Evolutionary conservation across 2,888 invertebrate genomes (phyloP), one percentile per base, ranked within the genome.

Genomic region (Colostygia pectinataria): DNA sequence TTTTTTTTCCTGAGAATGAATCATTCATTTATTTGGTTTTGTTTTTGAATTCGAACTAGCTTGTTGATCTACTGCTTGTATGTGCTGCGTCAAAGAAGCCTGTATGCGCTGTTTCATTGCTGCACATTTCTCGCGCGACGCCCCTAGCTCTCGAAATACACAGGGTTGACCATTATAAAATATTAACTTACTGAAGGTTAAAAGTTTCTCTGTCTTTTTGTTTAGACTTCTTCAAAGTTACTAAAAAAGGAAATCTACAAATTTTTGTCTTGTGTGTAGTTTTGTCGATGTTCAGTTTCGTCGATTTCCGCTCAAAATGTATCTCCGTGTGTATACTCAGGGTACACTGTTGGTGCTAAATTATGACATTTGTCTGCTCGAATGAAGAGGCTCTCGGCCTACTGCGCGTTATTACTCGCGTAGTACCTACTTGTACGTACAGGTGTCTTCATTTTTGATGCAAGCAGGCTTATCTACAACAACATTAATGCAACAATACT

Each of bases 341-440:
- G 52, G 18, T 18, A 18, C 18, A 18, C 18, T 18, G 57, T 61
- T 55, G 56, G 43, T 47, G 43, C 66, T 78, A 78, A 80, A 80
- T 78, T 72, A 79, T 80, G 75, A 78, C 77, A 80, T 80, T 80
- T 73, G 75, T 80, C 59, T 68, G 74, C 63, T 66, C 62, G 65
- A 63, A 64, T 58, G 66, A 47, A 29, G 32, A 31, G 13, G 68
- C 61, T 47, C 59, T 58, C 59, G 57, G 53, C 47, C 68, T 66
- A 67, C 70, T 65, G 61, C 61, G 59, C 60, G 61, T 68, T 74
- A 73, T 74, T 77, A 73, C 66, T 39, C 42, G 2, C 40, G 51
- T 43, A 39, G 39, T 39, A 20, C 18, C 40, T 44, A 34, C 55
- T 42, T 34, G 41, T 38, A 33, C n/a, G 4, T 34, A 5, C 34